phyloP scores from a whole-genome alignment of 2,888 invertebrate genomes.

The Scaptomyza polygonia region DNA sequence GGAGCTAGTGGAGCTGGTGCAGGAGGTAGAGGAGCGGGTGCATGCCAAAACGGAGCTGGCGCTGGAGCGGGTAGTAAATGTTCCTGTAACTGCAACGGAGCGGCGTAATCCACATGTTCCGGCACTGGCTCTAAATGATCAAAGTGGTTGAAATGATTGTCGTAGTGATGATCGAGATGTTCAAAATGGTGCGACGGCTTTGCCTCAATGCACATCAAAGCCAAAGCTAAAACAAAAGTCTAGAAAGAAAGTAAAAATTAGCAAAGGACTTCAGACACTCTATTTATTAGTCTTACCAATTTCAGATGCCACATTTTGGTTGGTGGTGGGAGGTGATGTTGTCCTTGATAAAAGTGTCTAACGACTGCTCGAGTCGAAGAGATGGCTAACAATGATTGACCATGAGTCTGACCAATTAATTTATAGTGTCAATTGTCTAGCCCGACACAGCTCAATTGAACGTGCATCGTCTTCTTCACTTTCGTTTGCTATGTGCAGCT shows the following conservation, averaged over 20 bases:
- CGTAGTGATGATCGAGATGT: conserved; percentile 56
- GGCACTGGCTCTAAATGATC: conserved; percentile 56
- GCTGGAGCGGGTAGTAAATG: conserved; percentile 28
- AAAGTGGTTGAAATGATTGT: conserved; percentile 52
- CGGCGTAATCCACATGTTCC: conserved; percentile 65
- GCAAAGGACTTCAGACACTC: not conserved
- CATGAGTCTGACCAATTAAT: conserved; percentile 61
- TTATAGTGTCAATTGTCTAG: conserved; percentile 71
- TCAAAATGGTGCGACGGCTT: conserved; percentile 76
- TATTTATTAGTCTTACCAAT: conserved; percentile 58
- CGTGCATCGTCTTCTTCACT: conserved; percentile 59
- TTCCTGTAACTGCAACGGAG: conserved; percentile 49
- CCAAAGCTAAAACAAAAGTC: conserved; percentile 56
- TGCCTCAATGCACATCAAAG: conserved; percentile 42
- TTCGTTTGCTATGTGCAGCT: conserved; percentile 42
- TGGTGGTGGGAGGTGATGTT: conserved; percentile 24
- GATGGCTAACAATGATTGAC: conserved; percentile 65
- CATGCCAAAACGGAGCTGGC: conserved; percentile 35
- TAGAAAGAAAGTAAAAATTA: not conserved
- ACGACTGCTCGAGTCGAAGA: conserved; percentile 43
- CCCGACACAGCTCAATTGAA: conserved; percentile 18
- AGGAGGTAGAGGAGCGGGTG: conserved; percentile 42
- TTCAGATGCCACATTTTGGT: conserved; percentile 73
- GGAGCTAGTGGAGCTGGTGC: conserved; percentile 26
- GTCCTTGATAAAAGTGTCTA: conserved; percentile 37